These are phyloP conservation scores for Dicentrarchus labrax DNA, from an alignment of 2,113 vertebrate species.

Conservation along the genomic window DNA sequence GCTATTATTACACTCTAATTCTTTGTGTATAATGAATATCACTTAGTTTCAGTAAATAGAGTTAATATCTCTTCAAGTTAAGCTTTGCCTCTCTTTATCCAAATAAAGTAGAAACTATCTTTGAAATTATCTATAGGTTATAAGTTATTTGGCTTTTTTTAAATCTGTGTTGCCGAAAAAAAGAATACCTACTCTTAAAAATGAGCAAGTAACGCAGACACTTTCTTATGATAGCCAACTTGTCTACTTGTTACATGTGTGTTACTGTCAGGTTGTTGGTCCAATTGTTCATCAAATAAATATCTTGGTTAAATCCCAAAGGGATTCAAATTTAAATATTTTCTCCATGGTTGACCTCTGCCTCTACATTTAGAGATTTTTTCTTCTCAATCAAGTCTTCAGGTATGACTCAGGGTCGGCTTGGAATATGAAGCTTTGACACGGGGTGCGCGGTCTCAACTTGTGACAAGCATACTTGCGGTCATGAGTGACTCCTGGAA, in stretches of 20 bases:
- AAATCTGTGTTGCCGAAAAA: not conserved
- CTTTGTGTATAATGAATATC: no score
- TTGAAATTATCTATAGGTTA: no score
- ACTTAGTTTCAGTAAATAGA: no score
- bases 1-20: no score
- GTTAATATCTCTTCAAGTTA: no score
- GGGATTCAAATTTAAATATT: not conserved
- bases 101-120: no score
- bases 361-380: not conserved
- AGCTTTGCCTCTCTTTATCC: no score
- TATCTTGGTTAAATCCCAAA: not conserved
- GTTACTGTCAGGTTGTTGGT: not conserved
- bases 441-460: constrained; percentile 38
- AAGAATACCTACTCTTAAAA: no score
- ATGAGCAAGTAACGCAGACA: no score
- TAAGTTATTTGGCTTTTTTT: not conserved
- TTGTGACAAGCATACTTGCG: constrained; percentile 44
- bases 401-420: constrained; percentile 42
- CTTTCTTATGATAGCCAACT: not conserved
- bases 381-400: not conserved
- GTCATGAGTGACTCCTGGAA: constrained; percentile 70
- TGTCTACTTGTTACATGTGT: not conserved
- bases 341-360: constrained; percentile 13
- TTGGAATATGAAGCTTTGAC: constrained; percentile 56
- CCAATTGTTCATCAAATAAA: not conserved